Conservation (phyloP, 2,797 vertebrate genomes). For the Agapornis canus region DNA sequence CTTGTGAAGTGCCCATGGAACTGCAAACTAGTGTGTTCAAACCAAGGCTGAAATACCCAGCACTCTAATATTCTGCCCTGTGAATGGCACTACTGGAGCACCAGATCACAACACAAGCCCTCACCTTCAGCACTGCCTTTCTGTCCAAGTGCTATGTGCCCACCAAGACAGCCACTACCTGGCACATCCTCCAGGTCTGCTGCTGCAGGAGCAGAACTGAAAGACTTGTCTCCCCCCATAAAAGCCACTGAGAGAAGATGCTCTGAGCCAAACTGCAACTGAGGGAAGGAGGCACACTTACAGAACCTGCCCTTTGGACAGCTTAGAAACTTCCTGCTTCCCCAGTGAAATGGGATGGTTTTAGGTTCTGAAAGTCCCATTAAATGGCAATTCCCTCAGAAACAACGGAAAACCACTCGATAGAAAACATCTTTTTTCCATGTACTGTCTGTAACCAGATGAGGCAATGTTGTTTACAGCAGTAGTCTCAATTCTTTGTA, state of each 20-base stretch:
- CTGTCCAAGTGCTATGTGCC: not conserved
- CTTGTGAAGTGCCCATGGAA: not conserved
- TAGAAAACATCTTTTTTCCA: not conserved
- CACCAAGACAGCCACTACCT: not conserved
- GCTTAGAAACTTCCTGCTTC: not conserved
- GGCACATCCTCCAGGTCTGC: not conserved
- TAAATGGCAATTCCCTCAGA: not conserved
- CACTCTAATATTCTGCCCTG: not conserved
- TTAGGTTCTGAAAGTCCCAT: not conserved
- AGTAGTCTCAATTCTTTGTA: constrained; percentile 7
- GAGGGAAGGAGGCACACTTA: not conserved
- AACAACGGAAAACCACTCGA: not conserved
- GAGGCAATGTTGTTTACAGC: not conserved
- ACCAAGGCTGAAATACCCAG: not conserved
- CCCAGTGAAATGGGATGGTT: not conserved
- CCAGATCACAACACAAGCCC: rapidly evolving
- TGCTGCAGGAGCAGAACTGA: not conserved
- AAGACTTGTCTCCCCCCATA: not conserved
- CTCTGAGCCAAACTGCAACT: not conserved
- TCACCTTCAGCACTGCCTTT: not conserved
- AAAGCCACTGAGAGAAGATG: not conserved
- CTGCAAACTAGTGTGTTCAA: not conserved
- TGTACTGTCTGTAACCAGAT: not conserved
- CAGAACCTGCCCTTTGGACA: not conserved
- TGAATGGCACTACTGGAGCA: not conserved